phyloP scores from a whole-genome alignment of 2,888 invertebrate species.

The Spodoptera picta region DNA sequence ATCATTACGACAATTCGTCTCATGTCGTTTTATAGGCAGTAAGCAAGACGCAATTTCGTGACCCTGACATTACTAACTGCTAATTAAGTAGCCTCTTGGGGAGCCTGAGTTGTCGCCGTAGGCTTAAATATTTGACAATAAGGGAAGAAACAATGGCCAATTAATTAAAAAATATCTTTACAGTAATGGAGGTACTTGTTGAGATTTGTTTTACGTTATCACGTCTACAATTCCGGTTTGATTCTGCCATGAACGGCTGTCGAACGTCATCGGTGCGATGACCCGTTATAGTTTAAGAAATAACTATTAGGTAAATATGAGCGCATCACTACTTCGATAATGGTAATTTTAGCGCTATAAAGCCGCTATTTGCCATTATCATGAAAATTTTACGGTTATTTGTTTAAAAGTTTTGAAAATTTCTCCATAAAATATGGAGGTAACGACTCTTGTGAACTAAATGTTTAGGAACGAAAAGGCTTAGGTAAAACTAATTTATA shows the following conservation, averaged over 20 bases:
- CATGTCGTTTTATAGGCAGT: conserved; percentile 4
- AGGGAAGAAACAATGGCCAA: background rate
- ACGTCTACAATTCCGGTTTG: conserved; percentile 34
- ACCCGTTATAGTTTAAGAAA: conserved; percentile 38
- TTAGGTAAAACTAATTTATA: too few species aligned
- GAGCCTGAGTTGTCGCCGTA: conserved; percentile 10
- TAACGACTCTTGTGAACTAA: conserved; percentile 12
- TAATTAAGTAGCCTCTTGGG: conserved; percentile 16
- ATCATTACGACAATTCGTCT: too few species aligned
- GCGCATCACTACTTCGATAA: conserved; percentile 20
- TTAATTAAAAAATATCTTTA: too few species aligned
- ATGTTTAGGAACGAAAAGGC: background rate
- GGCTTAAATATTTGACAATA: conserved; percentile 5
- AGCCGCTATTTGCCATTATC: conserved; percentile 18
- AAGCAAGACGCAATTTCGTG: conserved; percentile 25
- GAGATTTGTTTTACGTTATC: conserved; percentile 13
- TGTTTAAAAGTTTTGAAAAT: conserved; percentile 9
- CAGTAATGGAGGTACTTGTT: too few species aligned
- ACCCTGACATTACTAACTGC: conserved; percentile 33
- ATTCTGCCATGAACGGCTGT: conserved; percentile 24
- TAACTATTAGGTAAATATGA: conserved; percentile 32
- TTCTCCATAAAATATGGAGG: conserved; percentile 3
- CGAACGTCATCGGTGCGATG: conserved; percentile 45
- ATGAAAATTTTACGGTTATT: conserved; percentile 15
- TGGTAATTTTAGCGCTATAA: conserved; percentile 31